Percentiles rank a stretch among this genome's conserved stretches.
Evolutionary conservation across 2,113 vertebrate species (phyloP).

Genomic region (Pedionomus torquatus): DNA sequence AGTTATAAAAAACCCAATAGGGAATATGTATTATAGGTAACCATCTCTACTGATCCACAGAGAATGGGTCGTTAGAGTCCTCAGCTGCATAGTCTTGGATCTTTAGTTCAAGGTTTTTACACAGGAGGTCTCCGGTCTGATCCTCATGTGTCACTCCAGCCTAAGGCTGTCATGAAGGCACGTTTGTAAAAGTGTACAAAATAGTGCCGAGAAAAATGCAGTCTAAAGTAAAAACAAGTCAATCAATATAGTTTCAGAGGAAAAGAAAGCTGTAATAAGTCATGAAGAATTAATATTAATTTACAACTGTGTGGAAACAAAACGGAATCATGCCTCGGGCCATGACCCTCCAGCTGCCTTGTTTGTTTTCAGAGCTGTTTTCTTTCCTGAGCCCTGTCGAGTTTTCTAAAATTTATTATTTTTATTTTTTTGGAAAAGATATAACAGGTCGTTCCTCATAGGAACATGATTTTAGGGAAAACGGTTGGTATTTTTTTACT

Average conservation of each 20-base stretch:
- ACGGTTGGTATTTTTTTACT: not conserved
- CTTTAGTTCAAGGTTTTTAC: slow-evolving; percentile 19
- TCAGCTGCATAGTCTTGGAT: not conserved
- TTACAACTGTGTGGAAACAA: not conserved
- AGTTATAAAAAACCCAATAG: not conserved
- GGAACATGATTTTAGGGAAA: not conserved
- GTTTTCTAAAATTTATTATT: not conserved
- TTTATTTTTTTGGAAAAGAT: not conserved
- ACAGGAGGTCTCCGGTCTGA: not conserved
- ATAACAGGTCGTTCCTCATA: not conserved
- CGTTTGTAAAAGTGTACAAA: not conserved
- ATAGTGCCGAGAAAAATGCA: not conserved
- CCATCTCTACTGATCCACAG: not conserved
- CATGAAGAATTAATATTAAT: slow-evolving; percentile 40
- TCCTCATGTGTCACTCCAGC: not conserved
- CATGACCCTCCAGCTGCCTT: not conserved
- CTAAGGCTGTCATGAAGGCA: not conserved
- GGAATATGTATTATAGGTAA: not conserved
- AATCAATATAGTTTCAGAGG: not conserved
- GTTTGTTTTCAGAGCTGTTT: not conserved
- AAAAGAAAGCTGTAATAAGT: not conserved
- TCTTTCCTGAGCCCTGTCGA: not conserved
- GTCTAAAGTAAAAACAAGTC: slow-evolving; percentile 2
- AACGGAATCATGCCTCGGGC: not conserved
- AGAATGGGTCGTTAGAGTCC: not conserved